These are phyloP conservation scores for Abscondita cerata DNA, from an alignment of 2,888 invertebrate genomes.

Conservation along the genomic window DNA sequence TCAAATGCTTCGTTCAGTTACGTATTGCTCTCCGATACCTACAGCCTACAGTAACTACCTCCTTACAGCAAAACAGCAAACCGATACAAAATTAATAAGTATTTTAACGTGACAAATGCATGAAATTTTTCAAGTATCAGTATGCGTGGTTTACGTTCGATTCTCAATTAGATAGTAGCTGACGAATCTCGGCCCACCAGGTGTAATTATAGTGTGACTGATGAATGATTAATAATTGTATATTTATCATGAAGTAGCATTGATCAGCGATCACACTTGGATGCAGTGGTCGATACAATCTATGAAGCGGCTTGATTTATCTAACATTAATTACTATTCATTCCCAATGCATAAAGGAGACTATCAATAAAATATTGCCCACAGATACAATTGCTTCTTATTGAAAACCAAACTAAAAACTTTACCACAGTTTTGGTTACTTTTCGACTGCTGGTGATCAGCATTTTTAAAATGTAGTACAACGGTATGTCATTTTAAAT, in stretches of 20 bases:
- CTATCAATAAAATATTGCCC: constrained; percentile 41
- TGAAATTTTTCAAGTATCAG: too few species aligned
- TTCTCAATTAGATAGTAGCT: constrained; percentile 38
- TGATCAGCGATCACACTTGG: constrained; percentile 54
- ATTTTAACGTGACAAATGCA: too few species aligned
- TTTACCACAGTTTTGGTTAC: too few species aligned
- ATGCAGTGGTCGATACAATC: constrained; percentile 48
- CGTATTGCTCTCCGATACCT: too few species aligned
- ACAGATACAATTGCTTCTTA: constrained; percentile 24
- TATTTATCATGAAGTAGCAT: constrained; percentile 55
- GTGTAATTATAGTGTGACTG: constrained; percentile 56
- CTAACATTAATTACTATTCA: constrained; percentile 53
- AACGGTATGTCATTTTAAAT: too few species aligned
- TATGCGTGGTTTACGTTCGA: constrained; percentile 37
- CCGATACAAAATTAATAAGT: too few species aligned
- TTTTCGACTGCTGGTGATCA: too few species aligned
- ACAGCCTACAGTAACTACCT: too few species aligned
- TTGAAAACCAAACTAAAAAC: constrained; percentile 33
- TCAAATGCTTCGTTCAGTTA: too few species aligned
- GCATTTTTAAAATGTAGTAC: too few species aligned
- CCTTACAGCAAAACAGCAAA: too few species aligned
- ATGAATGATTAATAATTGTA: constrained; percentile 57
- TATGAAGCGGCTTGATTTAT: constrained; percentile 49
- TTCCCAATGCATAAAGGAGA: constrained; percentile 43
- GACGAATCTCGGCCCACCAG: constrained; percentile 40